Evolutionary conservation across 2,797 vertebrate species (phyloP).

Genomic region (Falco naumanni): DNA sequence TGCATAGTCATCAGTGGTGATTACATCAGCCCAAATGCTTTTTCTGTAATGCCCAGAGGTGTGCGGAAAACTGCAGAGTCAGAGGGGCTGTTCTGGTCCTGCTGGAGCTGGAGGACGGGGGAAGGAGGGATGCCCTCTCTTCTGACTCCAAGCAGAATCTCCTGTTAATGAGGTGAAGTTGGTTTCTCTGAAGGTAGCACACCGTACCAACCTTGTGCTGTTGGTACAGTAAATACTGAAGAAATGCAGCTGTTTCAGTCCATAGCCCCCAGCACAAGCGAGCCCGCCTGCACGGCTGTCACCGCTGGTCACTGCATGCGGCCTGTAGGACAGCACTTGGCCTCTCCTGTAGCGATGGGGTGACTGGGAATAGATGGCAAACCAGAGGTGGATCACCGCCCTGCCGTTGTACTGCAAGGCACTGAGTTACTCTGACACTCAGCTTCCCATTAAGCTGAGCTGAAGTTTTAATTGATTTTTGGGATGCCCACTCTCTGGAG

Average conservation of each 20-base stretch:
- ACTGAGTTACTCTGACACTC: not conserved
- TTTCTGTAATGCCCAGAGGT: not conserved
- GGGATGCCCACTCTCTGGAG: not conserved
- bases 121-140: not conserved
- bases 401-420: not conserved
- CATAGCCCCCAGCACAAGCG: not conserved
- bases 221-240: not conserved
- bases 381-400: not conserved
- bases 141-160: not conserved
- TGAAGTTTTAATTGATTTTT: not conserved
- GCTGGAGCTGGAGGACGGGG: rapidly evolving
- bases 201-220: not conserved
- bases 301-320: not conserved
- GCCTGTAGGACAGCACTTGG: not conserved
- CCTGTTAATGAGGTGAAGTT: not conserved
- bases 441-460: not conserved
- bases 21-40: not conserved
- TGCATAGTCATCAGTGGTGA: not conserved
- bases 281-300: not conserved
- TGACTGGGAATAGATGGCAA: not conserved
- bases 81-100: not conserved
- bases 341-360: not conserved
- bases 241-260: not conserved
- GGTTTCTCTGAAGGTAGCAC: rapidly evolving
- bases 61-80: not conserved